Conservation (phyloP, 2,113 vertebrate genomes). For the Forbesichthys agassizii region DNA sequence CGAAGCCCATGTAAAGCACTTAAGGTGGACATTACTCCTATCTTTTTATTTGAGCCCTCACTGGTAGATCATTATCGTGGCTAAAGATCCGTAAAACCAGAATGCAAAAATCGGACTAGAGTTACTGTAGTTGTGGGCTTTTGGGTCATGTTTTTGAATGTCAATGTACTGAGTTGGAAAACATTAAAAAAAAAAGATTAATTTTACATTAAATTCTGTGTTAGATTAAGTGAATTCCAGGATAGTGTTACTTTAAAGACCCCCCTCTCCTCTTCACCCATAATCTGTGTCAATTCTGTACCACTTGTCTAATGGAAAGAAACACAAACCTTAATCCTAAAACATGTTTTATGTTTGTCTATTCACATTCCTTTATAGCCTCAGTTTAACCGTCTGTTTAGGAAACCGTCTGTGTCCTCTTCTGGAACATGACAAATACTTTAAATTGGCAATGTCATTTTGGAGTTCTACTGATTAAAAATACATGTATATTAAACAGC, state of each 20-base stretch:
- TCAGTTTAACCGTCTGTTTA: neutral
- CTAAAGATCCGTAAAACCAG: neutral
- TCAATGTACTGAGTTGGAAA: too few relatives aligned
- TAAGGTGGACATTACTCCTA: neutral
- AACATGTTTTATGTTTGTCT: neutral
- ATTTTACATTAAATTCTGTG: too few relatives aligned
- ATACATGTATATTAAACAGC: constrained; percentile 32
- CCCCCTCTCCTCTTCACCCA: too few relatives aligned
- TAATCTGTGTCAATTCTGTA: neutral
- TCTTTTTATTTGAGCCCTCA: neutral
- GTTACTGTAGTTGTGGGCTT: too few relatives aligned
- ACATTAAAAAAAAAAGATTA: too few relatives aligned
- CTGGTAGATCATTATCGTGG: neutral
- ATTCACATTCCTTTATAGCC: neutral
- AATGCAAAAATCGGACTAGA: too few relatives aligned
- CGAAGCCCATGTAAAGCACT: constrained; percentile 26
- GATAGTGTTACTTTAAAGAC: too few relatives aligned
- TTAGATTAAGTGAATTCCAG: too few relatives aligned
- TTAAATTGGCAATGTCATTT: neutral
- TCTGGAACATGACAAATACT: constrained; percentile 1
- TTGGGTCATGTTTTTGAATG: too few relatives aligned
- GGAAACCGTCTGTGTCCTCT: constrained; percentile 5
- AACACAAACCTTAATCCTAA: neutral
- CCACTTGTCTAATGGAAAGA: neutral
- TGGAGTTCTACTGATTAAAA: constrained; percentile 37